A percentile compares a stretch with the other conserved stretches of the same genome.
These are phyloP conservation scores for Syndactyla subalaris DNA, from an alignment of 2,797 vertebrate species.

Conservation along the genomic window DNA sequence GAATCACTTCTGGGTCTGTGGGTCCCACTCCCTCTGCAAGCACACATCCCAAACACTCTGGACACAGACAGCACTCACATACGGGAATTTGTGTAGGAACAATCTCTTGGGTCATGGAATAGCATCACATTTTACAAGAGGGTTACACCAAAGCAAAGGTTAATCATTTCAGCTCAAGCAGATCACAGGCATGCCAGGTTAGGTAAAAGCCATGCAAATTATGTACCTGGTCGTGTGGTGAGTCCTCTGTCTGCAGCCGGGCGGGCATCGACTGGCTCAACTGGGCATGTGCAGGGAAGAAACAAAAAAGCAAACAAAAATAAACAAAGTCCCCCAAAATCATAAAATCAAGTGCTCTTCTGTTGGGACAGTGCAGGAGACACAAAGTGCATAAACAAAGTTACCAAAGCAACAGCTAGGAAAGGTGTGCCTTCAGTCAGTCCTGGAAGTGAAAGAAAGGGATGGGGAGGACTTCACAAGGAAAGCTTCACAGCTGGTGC, in stretches of 20 bases:
- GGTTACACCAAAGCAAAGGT: not conserved
- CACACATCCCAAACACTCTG: accelerated
- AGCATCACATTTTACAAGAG: not conserved
- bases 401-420: conserved; percentile 41
- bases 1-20: not conserved
- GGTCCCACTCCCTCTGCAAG: not conserved
- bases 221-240: conserved; percentile 92
- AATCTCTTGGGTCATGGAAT: not conserved
- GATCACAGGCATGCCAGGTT: not conserved
- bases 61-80: not conserved
- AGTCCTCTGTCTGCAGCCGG: conserved; percentile 91
- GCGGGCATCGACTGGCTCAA: conserved; percentile 93
- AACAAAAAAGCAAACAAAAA: conserved; percentile 70
- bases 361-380: conserved; percentile 40
- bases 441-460: not conserved
- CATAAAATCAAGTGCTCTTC: conserved; percentile 43
- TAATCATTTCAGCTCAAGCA: not conserved
- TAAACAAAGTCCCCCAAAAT: conserved; percentile 58
- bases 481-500: not conserved
- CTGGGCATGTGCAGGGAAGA: conserved; percentile 79
- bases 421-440: conserved; percentile 14
- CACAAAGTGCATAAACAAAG: conserved; percentile 44
- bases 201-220: conserved; percentile 50
- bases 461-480: not conserved
- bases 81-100: not conserved